These are phyloP conservation scores for Enhydra lutris DNA, from an alignment of 2,113 vertebrate genomes.

Conservation along the genomic window DNA sequence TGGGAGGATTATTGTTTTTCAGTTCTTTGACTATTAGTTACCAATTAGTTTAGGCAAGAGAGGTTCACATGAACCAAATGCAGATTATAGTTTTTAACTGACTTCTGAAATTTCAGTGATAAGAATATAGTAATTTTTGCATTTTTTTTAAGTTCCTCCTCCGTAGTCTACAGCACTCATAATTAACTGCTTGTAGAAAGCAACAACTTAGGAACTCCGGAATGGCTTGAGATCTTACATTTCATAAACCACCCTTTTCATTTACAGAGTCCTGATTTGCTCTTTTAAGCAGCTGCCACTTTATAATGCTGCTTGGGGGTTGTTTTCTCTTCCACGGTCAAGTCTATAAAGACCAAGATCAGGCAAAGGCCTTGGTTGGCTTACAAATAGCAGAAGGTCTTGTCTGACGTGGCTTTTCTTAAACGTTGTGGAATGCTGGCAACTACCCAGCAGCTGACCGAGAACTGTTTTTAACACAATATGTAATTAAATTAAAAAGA, in stretches of 20 bases:
- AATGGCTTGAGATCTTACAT: background rate
- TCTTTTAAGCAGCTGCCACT: background rate
- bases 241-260: slow-evolving; percentile 29
- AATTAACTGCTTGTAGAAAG: background rate
- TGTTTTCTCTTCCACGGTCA: background rate
- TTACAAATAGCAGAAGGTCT: background rate
- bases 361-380: background rate
- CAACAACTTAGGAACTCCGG: background rate
- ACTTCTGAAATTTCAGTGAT: background rate
- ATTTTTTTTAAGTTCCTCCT: background rate
- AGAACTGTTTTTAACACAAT: slow-evolving; percentile 23
- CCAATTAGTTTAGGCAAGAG: background rate
- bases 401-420: slow-evolving; percentile 21
- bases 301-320: background rate
- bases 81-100: background rate
- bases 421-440: background rate
- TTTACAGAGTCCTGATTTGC: background rate
- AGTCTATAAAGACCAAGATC: background rate
- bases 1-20: background rate
- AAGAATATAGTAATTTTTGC: background rate
- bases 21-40: background rate
- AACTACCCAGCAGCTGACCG: slow-evolving; percentile 11
- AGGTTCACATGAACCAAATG: background rate
- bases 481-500: slow-evolving; percentile 37
- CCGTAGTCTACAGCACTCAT: background rate